phyloP scores from a whole-genome alignment of 1,140 invertebrate species.

The Drosophila kikkawai region DNA sequence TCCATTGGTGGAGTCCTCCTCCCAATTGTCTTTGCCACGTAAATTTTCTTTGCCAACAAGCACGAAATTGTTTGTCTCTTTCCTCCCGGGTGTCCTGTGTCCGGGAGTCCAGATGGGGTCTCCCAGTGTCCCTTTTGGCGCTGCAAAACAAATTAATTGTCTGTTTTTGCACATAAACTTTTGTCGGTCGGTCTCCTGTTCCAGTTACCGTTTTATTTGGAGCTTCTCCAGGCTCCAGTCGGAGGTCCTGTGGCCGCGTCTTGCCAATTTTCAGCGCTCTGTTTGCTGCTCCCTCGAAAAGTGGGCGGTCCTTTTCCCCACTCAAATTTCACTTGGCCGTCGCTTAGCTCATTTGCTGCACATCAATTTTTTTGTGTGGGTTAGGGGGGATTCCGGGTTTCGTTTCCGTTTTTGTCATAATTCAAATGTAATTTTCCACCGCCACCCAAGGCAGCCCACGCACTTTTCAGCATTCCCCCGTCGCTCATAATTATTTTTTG shows the following conservation, averaged over 20 bases:
- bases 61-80: constrained; percentile 73
- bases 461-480: constrained; percentile 31
- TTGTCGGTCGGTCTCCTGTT: constrained; percentile 46
- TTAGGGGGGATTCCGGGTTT: constrained; percentile 3
- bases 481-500: constrained; percentile 81
- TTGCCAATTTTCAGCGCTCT: constrained; percentile 65
- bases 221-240: constrained; percentile 4
- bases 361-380: constrained; percentile 38
- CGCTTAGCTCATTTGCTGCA: constrained; percentile 76
- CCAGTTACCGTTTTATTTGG: constrained; percentile 5
- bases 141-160: constrained; percentile 81
- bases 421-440: constrained; percentile 76
- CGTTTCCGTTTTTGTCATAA: constrained; percentile 58
- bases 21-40: constrained; percentile 77
- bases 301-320: constrained; percentile 27
- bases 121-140: constrained; percentile 41
- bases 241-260: constrained; percentile 43
- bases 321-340: constrained; percentile 72
- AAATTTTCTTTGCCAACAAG: constrained; percentile 82
- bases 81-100: constrained; percentile 32
- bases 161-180: constrained; percentile 75
- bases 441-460: constrained; percentile 30
- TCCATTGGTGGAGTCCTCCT: constrained; percentile 5
- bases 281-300: constrained; percentile 64
- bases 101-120: constrained; percentile 23